Percentiles rank a stretch among this genome's conserved stretches.
Conservation (phyloP, 2,888 invertebrate species). For the Gryllus longicercus region DNA sequence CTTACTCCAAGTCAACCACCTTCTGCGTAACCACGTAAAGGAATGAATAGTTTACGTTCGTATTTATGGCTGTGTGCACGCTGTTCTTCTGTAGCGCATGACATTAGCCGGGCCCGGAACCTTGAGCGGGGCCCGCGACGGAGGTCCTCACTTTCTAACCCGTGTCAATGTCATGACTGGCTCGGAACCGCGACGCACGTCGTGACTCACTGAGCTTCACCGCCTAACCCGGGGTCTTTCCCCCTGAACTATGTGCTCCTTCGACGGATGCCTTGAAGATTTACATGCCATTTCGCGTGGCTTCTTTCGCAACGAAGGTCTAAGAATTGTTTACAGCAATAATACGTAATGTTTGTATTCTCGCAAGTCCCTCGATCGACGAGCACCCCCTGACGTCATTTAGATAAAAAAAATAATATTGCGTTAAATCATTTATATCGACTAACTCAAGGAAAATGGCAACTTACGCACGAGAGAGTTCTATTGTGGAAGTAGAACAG, state of each 20-base stretch:
- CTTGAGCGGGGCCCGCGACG: background rate
- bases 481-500: background rate
- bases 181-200: background rate
- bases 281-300: conserved; percentile 17
- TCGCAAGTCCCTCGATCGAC: background rate
- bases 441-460: too few species aligned
- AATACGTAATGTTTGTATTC: background rate
- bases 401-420: too few species aligned
- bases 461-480: background rate
- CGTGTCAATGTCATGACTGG: conserved; percentile 17
- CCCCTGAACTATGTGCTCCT: conserved; percentile 11
- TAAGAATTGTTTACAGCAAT: background rate
- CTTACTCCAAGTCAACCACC: too few species aligned
- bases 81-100: background rate
- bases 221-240: conserved; percentile 8
- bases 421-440: too few species aligned
- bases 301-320: conserved; percentile 17
- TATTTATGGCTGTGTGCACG: background rate
- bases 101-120: background rate
- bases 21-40: too few species aligned
- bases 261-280: conserved; percentile 17
- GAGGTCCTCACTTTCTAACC: conserved; percentile 17
- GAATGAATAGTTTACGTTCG: too few species aligned
- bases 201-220: background rate
- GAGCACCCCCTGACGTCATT: too few species aligned